These are phyloP conservation scores for Andricus quercusramuli DNA, from an alignment of 2,888 invertebrate genomes.

Conservation along the genomic window DNA sequence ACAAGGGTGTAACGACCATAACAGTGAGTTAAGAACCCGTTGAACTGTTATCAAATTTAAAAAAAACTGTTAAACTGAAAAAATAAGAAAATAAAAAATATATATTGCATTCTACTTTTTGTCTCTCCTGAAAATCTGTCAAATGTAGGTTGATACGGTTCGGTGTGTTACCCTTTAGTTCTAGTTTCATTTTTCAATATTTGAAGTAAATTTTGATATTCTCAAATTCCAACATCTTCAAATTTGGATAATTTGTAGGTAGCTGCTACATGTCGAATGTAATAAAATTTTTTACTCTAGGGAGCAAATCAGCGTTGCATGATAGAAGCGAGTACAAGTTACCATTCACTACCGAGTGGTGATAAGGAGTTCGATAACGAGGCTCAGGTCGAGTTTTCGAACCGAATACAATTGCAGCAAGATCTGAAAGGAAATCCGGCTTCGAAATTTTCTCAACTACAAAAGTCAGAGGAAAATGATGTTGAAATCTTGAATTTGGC, in stretches of 20 bases:
- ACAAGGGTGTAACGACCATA: too few species aligned
- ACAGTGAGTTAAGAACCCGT: too few species aligned
- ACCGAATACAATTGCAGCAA: conserved; percentile 21
- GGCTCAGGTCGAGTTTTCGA: conserved; percentile 20
- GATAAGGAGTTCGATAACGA: conserved; percentile 34
- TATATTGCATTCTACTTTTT: too few species aligned
- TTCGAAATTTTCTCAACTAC: background rate
- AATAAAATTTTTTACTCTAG: background rate
- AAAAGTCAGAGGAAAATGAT: conserved; percentile 34
- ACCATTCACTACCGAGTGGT: conserved; percentile 32
- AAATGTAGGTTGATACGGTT: too few species aligned
- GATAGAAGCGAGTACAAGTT: conserved; percentile 34
- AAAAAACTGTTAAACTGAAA: too few species aligned
- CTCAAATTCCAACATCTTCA: background rate
- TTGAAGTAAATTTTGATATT: background rate
- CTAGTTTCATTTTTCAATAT: background rate
- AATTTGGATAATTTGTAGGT: background rate
- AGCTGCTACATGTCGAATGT: background rate
- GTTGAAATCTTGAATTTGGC: conserved; percentile 4
- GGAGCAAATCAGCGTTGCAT: background rate
- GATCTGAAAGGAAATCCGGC: conserved; percentile 40
- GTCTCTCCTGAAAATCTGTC: too few species aligned
- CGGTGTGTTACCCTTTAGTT: too few species aligned
- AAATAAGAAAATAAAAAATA: too few species aligned
- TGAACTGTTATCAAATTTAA: too few species aligned